Conservation (phyloP, 2,113 vertebrate genomes). For the Gavialis gangeticus region DNA sequence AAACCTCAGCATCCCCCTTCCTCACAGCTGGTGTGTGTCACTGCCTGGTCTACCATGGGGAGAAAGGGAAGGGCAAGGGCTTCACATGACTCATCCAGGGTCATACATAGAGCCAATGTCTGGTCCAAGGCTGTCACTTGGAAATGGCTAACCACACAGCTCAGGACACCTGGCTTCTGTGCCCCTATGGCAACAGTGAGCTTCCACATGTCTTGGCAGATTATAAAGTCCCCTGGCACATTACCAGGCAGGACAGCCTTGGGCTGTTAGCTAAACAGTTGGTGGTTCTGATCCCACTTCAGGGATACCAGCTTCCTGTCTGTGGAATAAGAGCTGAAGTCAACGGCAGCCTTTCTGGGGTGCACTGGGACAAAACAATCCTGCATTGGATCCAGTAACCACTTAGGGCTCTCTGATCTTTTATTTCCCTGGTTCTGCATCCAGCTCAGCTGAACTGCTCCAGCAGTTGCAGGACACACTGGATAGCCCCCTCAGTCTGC, state of each 20-base stretch:
- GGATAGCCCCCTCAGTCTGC: not conserved
- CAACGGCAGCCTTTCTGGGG: not conserved
- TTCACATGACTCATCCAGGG: not conserved
- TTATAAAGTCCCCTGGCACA: not conserved
- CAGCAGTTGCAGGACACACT: not conserved
- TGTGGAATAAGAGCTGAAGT: not conserved
- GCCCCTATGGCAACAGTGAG: not conserved
- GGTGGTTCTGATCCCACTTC: not conserved
- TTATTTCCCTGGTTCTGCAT: not conserved
- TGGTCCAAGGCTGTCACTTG: not conserved
- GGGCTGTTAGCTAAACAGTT: not conserved
- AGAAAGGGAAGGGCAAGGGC: not conserved
- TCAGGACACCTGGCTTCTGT: not conserved
- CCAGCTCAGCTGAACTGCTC: not conserved
- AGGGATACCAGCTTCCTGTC: not conserved
- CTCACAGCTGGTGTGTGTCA: not conserved
- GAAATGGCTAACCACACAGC: not conserved
- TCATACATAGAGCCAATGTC: not conserved
- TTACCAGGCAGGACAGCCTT: not conserved
- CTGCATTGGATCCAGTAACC: accelerated
- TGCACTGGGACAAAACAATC: not conserved
- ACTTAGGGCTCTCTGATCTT: not conserved
- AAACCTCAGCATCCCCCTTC: not conserved
- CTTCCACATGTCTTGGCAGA: not conserved
- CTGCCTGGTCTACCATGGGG: not conserved